Conservation (phyloP, 2,797 vertebrate species). For the Myotis vivesi region DNA sequence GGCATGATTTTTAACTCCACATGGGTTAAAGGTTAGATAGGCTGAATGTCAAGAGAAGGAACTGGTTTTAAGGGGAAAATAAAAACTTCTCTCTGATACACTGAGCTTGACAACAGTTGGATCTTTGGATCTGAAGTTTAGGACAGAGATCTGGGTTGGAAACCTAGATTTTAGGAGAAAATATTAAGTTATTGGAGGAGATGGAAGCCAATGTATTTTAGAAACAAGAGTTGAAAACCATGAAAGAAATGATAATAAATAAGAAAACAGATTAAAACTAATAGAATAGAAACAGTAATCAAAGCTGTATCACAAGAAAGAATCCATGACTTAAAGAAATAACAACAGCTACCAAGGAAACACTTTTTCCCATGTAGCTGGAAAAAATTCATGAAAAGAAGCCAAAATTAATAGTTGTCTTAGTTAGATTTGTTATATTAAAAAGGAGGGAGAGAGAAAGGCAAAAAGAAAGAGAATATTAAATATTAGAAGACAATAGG, state of each 20-base stretch:
- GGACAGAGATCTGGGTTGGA: background rate
- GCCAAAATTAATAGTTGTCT: background rate
- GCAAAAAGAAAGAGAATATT: background rate
- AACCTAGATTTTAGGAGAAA: background rate
- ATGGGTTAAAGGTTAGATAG: background rate
- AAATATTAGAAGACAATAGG: background rate
- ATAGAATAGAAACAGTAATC: background rate
- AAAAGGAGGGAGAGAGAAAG: background rate
- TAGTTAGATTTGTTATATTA: background rate
- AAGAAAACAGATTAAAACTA: background rate
- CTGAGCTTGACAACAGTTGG: background rate
- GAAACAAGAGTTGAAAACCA: background rate
- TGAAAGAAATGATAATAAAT: background rate
- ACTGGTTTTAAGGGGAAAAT: background rate
- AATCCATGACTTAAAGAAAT: background rate
- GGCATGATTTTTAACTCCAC: background rate
- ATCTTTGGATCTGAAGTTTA: background rate
- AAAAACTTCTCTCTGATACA: background rate
- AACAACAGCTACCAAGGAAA: background rate
- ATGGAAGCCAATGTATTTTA: background rate
- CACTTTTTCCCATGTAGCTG: background rate
- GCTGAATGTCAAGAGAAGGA: background rate
- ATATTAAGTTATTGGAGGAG: background rate
- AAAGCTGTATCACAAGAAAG: background rate
- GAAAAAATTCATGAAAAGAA: background rate